phyloP scores from a whole-genome alignment of 2,113 vertebrate genomes.

The Barnardius zonarius region DNA sequence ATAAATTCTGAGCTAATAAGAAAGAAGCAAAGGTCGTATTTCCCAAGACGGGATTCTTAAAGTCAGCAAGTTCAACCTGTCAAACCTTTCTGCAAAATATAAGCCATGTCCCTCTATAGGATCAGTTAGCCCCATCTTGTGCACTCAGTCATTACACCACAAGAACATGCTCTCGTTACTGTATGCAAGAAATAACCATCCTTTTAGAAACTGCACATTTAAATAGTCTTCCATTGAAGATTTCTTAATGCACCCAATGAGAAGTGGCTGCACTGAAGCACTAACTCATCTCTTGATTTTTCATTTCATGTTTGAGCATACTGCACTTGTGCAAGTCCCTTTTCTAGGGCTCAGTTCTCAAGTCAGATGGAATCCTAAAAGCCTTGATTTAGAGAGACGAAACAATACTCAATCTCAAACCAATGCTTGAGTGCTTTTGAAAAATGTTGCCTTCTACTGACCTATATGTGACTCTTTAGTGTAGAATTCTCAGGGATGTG shows the following conservation, averaged over 20 bases:
- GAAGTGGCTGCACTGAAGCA: neutral
- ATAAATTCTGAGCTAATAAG: neutral
- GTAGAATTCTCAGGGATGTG: neutral
- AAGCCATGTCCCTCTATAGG: neutral
- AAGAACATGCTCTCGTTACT: rapidly evolving
- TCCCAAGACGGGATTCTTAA: neutral
- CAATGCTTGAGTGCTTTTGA: neutral
- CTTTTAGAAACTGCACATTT: neutral
- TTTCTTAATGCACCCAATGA: neutral
- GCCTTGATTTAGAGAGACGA: neutral
- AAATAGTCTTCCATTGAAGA: neutral
- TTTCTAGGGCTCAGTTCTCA: neutral
- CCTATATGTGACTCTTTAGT: neutral
- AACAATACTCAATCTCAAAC: neutral
- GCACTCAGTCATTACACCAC: neutral
- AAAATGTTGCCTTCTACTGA: neutral
- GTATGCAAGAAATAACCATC: neutral
- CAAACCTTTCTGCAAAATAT: neutral
- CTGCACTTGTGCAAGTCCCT: neutral
- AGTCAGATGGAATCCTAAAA: neutral
- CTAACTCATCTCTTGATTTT: neutral
- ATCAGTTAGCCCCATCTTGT: neutral
- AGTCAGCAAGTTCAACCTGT: neutral
- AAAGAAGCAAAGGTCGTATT: neutral
- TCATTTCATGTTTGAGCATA: neutral